These are phyloP conservation scores for Urechis unicinctus DNA, from an alignment of 2,888 invertebrate species.

Conservation along the genomic window DNA sequence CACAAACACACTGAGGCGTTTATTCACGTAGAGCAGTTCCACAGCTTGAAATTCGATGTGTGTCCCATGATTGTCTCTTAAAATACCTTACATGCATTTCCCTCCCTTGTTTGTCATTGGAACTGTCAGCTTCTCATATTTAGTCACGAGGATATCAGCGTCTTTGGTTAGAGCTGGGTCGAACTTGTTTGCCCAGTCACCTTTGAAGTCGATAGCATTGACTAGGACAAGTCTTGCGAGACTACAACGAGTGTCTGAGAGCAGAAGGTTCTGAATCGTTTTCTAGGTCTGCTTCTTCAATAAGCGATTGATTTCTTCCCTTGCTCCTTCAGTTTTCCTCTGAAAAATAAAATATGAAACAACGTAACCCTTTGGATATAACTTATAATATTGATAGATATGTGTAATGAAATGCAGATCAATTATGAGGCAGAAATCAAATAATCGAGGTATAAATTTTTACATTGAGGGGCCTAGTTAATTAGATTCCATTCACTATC, in stretches of 20 bases:
- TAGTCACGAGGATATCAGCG: slow-evolving; percentile 59
- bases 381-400: too few relatives aligned
- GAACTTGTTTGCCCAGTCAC: slow-evolving; percentile 54
- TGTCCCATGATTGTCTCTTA: too few relatives aligned
- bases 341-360: too few relatives aligned
- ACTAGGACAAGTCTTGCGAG: slow-evolving; percentile 42
- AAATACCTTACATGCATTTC: slow-evolving; percentile 56
- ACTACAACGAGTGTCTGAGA: slow-evolving; percentile 48
- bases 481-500: too few relatives aligned
- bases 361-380: too few relatives aligned
- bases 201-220: slow-evolving; percentile 49
- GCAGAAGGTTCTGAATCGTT: slow-evolving; percentile 71
- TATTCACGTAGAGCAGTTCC: slow-evolving; percentile 61
- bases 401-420: too few relatives aligned
- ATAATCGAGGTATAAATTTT: too few relatives aligned
- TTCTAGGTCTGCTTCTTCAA: slow-evolving; percentile 70
- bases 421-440: too few relatives aligned
- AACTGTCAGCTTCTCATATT: slow-evolving; percentile 55
- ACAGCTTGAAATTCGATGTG: background rate
- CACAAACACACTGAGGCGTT: slow-evolving; percentile 19
- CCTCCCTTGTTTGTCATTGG: slow-evolving; percentile 66
- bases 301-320: slow-evolving; percentile 67
- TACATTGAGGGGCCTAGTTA: too few relatives aligned
- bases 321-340: too few relatives aligned
- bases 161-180: slow-evolving; percentile 57